Evolutionary conservation across 1,140 invertebrate genomes (phyloP), one percentile per base, ranked within the genome.

Genomic region (Pogonognathellus flavescens): DNA sequence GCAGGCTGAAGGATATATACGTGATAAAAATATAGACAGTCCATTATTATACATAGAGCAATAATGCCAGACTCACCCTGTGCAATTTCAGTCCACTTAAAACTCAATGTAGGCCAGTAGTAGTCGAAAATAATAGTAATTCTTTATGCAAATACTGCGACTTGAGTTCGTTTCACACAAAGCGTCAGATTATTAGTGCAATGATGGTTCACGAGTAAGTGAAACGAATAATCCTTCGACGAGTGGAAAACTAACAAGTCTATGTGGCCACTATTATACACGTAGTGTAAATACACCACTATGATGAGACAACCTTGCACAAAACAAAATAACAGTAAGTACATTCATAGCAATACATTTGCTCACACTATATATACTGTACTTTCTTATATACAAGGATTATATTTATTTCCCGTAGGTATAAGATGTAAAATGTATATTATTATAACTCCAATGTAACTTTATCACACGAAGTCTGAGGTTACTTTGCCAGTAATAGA

Each of bases 111-210:
- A 76, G 70, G 70, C 70, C 70, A 76, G 41, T 50, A 76, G 41
- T 50, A 50, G 70, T 14, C 16, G 70, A 76, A 16, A 76, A 41
- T 76, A 25, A 49, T 76, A 49, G 70, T 76, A 76, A 76, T 76
- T 76, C 31, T 31, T 76, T 76, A 76, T 76, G 70, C 70, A 76
- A 76, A 76, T 76, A 25, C 31, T 49, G 70, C n/a, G 70, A 31
- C 31, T 76, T 76, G 70, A 49, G 70, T 76, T 76, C 41, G 70
- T 76, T 76, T 13, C 70, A 76, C 70, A 76, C 70, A 70, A 41
- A 70, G 31, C 66, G 25, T 13, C 9, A 14, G 66, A 72, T 76
- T 76, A 76, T 76, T 76, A 76, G 70, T 76, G 70, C 31, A 76
- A 49, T 76, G 70, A 76, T 76, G 70, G 70, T 31, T 76, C 70